Percentiles rank a stretch among this genome's conserved stretches.
These are phyloP conservation scores for Drosophila ananassae DNA, from an alignment of 1,140 invertebrate species.

Conservation along the genomic window DNA sequence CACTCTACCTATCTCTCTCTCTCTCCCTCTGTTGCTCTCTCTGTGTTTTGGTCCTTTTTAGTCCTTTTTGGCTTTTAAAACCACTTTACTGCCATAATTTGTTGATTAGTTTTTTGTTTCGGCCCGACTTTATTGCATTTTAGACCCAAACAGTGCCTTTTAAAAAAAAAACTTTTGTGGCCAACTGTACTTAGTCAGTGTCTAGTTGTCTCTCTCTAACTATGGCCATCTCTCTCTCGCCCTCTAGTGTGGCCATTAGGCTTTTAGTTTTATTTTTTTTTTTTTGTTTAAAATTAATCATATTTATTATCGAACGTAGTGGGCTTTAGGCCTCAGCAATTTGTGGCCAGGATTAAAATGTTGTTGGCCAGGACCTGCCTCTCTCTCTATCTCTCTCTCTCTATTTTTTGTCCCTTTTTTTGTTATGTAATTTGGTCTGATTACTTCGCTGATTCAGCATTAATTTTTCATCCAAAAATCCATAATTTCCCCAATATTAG, in stretches of 20 bases:
- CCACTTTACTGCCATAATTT: slow-evolving; percentile 53
- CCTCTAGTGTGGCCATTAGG: not conserved
- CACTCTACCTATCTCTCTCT: not conserved
- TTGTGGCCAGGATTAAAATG: slow-evolving; percentile 70
- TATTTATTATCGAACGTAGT: slow-evolving; percentile 60
- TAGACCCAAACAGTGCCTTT: slow-evolving; percentile 13
- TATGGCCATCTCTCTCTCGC: slow-evolving; percentile 2
- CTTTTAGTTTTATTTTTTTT: slow-evolving; percentile 16
- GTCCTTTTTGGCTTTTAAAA: not conserved
- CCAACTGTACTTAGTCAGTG: slow-evolving; percentile 39
- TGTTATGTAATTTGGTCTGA: slow-evolving; percentile 66
- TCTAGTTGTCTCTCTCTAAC: slow-evolving; percentile 4
- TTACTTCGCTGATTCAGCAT: slow-evolving; percentile 72
- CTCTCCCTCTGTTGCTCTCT: not conserved
- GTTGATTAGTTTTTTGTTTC: slow-evolving; percentile 51
- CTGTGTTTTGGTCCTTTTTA: not conserved
- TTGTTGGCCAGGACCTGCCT: slow-evolving; percentile 53
- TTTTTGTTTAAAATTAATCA: slow-evolving; percentile 66
- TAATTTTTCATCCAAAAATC: slow-evolving; percentile 52
- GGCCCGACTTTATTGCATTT: slow-evolving; percentile 41
- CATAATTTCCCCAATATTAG: slow-evolving; percentile 18
- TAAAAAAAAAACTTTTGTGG: slow-evolving; percentile 33
- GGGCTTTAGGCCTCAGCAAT: slow-evolving; percentile 65
- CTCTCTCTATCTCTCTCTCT: not conserved
- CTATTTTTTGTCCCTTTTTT: slow-evolving; percentile 35